Base-by-base conservation (phyloP, 2,113 vertebrate genomes). In the Ophthalmotilapia sp. region DNA sequence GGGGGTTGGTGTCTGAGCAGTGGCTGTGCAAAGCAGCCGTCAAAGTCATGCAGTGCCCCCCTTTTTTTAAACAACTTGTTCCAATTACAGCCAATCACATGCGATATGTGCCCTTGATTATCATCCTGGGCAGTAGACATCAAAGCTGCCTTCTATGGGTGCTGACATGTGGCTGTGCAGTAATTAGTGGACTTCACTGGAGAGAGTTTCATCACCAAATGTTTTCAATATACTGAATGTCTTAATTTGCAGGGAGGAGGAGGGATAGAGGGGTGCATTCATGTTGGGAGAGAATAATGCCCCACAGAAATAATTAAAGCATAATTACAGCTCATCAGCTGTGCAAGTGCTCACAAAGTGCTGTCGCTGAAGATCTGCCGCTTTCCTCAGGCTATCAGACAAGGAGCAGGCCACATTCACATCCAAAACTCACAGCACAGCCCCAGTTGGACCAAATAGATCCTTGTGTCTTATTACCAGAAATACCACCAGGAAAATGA, bases 231-330 rank as follows among this genome's bases (percentile, higher is more conserved):
- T 94, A 94, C 92, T 17, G 40, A 81, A 92, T n/a, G 90, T 95
- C 93, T 95, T 95, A 38, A 96, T 96, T 91, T 93, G 90, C 31
- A 38, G 51, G 60, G 60, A 10, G 29, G 15, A 4, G 40, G 85
- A 26, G 36, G 75, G 29, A 23, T 77, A 3, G 80, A 60, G 79
- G 17, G 13, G 58, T 36, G 12, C 68, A 58, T 87, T 91, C 87
- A 86, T 42, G 55, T 87, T 47, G 47, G 85, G 88, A 93, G 90
- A 93, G 93, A 92, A 86, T 83, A 89, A 93, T 93, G 94, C 94
- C 96, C 95, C 94, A 85, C 94, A 95, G 95, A 95, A 96, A 95
- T 96, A 94, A 96, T 97, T 96, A 96, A 95, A 96, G 91, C 86
- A 82, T 96, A 95, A 96, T 96, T 95, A 95, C 92, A 85, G 92